Evolutionary conservation across 2,113 vertebrate species (phyloP), one percentile per base, ranked within the genome.

Genomic region (Silurus meridionalis): DNA sequence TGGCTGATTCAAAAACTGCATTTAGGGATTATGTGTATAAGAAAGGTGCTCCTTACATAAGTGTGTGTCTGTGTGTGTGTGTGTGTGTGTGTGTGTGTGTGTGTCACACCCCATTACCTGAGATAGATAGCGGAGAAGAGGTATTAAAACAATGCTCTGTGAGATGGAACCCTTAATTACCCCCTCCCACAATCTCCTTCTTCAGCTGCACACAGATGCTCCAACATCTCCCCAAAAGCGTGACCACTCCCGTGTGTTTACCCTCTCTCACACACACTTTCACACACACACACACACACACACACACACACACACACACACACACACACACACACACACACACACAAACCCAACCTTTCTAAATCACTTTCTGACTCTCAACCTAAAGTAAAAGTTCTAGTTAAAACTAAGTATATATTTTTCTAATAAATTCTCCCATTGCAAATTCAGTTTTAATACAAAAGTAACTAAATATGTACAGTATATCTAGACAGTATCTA

Each of bases 91-190:
- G 86, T 80, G 64, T 46, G 55, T 81, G 58, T 63, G 61, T 63
- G 72, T 67, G 80, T 60, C 91, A 88, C 93, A 94, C 93, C 93
- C 94, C 93, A 93, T 96, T 94, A 94, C 94, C 93, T 93, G 91
- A 93, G 93, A 94, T 92, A 93, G 94, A 94, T 95, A 93, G 92
- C 92, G 89, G 92, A 94, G 93, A 91, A 94, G 93, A 91, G 93
- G 92, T 91, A 95, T 95, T 95, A 94, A 96, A 89, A 94, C 93
- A 95, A 93, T 93, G 94, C 93, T 95, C 94, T 89, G 92, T 95
- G 94, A 94, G 91, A 94, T 88, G 95, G 94, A 95, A 95, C 94
- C 94, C 95, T 95, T 95, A 95, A 96, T 95, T 96, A 95, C 82
- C 74, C 53, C 72, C 85, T 81, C 85, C 66, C 46, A 75, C 69